These are phyloP conservation scores for Ostrea denselamellosa DNA, from an alignment of 1,140 invertebrate genomes.

Conservation along the genomic window DNA sequence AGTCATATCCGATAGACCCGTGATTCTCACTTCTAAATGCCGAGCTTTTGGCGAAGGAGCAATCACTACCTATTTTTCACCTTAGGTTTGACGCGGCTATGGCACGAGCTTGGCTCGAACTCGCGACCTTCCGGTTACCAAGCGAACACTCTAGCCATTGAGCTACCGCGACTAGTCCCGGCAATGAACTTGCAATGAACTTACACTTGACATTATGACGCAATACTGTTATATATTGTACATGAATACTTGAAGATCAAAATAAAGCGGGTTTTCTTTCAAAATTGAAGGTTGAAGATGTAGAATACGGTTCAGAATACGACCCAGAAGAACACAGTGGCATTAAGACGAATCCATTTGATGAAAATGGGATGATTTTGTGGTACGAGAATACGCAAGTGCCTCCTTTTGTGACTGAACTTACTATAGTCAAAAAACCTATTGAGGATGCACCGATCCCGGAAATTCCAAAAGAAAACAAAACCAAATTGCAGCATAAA, in stretches of 20 bases:
- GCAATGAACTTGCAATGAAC: too few relatives aligned
- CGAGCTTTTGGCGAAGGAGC: too few relatives aligned
- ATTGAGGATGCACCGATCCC: neutral
- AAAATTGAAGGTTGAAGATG: neutral
- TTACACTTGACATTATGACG: neutral
- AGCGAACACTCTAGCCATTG: too few relatives aligned
- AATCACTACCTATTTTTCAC: too few relatives aligned
- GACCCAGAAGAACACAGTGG: neutral
- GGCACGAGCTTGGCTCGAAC: too few relatives aligned
- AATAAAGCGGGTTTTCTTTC: neutral
- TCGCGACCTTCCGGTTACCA: too few relatives aligned
- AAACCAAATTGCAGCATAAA: neutral
- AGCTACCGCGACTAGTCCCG: too few relatives aligned
- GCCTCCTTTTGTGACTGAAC: neutral
- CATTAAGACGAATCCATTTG: slow-evolving; percentile 22
- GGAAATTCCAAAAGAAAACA: neutral
- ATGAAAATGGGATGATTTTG: slow-evolving; percentile 5
- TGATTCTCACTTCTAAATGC: too few relatives aligned
- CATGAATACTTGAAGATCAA: neutral
- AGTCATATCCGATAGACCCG: too few relatives aligned
- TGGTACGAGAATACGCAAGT: slow-evolving; percentile 10
- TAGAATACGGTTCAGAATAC: slow-evolving; percentile 5
- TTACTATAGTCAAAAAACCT: neutral
- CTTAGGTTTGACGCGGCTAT: too few relatives aligned
- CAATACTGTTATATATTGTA: neutral